Percentiles rank a stretch among this genome's conserved stretches.
Conservation (phyloP, 2,113 vertebrate species). For the Ptyas mucosa region DNA sequence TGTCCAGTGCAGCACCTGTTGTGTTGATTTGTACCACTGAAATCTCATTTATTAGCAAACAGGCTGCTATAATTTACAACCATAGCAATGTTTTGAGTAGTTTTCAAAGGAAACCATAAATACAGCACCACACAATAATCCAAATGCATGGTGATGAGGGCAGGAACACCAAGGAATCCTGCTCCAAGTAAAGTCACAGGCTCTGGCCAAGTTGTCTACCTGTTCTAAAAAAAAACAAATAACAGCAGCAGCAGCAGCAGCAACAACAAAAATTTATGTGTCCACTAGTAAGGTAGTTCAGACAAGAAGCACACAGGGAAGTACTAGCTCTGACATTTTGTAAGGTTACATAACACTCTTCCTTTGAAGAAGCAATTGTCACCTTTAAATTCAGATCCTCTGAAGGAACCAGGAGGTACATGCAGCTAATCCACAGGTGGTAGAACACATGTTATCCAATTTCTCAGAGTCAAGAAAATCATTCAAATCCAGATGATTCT, state of each 20-base stretch:
- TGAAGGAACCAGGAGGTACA: neutral
- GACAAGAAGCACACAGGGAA: neutral
- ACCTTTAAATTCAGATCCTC: neutral
- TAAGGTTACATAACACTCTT: neutral
- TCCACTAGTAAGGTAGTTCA: neutral
- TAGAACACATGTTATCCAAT: neutral
- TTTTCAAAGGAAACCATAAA: neutral
- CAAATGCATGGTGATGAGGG: neutral
- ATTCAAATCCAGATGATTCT: neutral
- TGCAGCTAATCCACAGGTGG: neutral
- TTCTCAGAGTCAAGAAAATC: neutral
- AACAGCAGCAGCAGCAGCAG: neutral
- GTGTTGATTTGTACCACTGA: neutral
- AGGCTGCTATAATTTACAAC: neutral
- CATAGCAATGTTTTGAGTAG: neutral
- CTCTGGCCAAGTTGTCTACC: neutral
- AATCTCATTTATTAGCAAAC: neutral
- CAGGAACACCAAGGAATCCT: neutral
- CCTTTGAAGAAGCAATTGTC: neutral
- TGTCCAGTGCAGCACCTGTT: neutral
- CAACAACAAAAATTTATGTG: neutral
- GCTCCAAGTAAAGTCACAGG: neutral
- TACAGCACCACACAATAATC: neutral
- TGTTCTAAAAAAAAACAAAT: neutral
- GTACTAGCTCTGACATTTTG: neutral